Conservation (phyloP, 2,113 vertebrate genomes). For the Lontra canadensis region DNA sequence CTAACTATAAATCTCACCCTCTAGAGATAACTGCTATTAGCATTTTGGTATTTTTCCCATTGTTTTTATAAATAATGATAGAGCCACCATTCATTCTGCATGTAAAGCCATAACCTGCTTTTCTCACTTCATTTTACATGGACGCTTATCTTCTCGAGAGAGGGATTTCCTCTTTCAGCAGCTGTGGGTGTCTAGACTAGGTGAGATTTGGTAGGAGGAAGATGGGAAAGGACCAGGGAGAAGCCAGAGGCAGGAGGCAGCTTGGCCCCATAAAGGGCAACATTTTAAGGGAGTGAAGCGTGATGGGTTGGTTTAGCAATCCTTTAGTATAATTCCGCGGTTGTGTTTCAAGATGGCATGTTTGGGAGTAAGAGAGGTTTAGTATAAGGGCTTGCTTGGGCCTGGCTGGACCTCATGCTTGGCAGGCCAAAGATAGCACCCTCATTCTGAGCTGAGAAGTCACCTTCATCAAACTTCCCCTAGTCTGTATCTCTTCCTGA, state of each 20-base stretch:
- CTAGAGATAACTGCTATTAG: background rate
- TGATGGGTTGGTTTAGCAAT: background rate
- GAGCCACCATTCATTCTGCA: background rate
- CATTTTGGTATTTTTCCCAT: background rate
- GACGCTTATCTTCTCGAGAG: background rate
- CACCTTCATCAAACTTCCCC: background rate
- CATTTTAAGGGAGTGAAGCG: background rate
- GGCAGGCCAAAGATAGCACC: background rate
- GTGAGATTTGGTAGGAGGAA: background rate
- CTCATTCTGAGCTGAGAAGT: background rate
- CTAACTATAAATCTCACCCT: background rate
- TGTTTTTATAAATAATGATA: background rate
- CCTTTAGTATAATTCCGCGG: background rate
- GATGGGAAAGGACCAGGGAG: background rate
- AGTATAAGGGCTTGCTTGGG: background rate
- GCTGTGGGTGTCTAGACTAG: background rate
- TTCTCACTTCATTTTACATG: background rate
- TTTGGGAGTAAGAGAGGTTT: background rate
- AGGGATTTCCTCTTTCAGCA: background rate
- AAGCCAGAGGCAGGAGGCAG: background rate
- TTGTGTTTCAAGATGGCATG: background rate
- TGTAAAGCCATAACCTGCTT: background rate
- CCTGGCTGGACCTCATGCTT: background rate
- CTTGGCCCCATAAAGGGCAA: background rate
- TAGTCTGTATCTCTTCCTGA: background rate